Base-by-base conservation (phyloP, 2,888 invertebrate species). In the Sphaerophoria rueppellii region DNA sequence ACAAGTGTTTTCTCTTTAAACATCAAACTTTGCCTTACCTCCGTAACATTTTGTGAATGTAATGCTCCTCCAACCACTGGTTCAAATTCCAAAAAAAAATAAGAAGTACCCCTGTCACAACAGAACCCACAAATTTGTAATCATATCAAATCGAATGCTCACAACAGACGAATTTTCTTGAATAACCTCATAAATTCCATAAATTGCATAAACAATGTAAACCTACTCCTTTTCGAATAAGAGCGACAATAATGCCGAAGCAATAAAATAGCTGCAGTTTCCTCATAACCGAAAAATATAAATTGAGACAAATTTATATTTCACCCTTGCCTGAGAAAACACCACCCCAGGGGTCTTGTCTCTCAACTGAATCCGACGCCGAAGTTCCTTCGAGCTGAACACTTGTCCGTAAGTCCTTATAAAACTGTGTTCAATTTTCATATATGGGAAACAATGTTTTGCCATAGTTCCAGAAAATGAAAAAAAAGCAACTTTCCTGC, bases 301-400 rank as follows among this genome's bases (percentile, higher is more conserved):
- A 86, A 82, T 82, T 78, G 86, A 86, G 82, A 82, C 86, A 82
- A 86, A 82, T 86, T 86, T 78, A 78, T 82, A 82, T 82, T 78
- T 86, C 81, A 85, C 83, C 83, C 75, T 63, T 48, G 46, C 32
- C 50, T 14, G n/a, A 6, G 5, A 43, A 16, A 48, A 16, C 24
- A 43, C 12, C 73, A 35, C 16, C 46, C 4, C 2, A 54, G 11
- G 32, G 6, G 24, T 24, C 24, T 24, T 24, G 24, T 24, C 24
- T 24, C 24, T 24, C 40, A 40, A 60, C 57, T 43, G 40, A 58
- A 58, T 58, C 43, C 24, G 24, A 24, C 43, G 35, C 43, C 9
- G 52, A 43, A 43, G 24, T 24, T 32, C 11, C 9, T 50, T 35
- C 14, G 35, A 50, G 16, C 12, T 50, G 35, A 34, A 67, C 52